Percentiles rank a stretch among this genome's conserved stretches.
These are phyloP conservation scores for Rhagologus leucostigma DNA, from an alignment of 2,113 vertebrate genomes.

Conservation along the genomic window DNA sequence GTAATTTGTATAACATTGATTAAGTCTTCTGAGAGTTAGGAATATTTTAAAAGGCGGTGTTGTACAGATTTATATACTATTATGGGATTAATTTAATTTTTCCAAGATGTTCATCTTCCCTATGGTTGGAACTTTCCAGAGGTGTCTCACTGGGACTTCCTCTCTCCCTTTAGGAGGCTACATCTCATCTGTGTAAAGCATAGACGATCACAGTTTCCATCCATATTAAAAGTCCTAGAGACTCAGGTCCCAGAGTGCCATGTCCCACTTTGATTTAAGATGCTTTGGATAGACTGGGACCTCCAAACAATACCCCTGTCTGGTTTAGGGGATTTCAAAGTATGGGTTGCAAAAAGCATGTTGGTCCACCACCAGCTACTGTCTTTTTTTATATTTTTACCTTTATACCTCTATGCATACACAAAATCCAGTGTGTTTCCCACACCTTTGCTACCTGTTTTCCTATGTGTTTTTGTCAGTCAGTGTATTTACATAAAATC, in stretches of 20 bases:
- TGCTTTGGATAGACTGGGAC: not conserved
- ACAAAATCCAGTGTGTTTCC: not conserved
- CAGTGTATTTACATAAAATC: not conserved
- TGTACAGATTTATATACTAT: slow-evolving; percentile 60
- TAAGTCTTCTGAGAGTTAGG: slow-evolving; percentile 50
- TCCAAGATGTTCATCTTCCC: slow-evolving; percentile 54
- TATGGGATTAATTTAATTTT: slow-evolving; percentile 58
- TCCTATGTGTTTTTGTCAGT: not conserved
- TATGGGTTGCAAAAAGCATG: not conserved
- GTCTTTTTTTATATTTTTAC: not conserved
- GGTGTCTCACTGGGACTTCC: not conserved
- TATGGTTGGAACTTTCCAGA: slow-evolving; percentile 41
- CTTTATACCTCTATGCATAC: not conserved
- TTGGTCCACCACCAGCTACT: not conserved
- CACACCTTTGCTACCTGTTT: not conserved
- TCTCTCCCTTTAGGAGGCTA: not conserved
- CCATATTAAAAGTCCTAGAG: not conserved
- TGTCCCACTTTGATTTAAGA: not conserved
- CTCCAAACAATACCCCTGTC: not conserved
- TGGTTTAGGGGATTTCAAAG: not conserved
- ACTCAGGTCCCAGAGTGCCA: not conserved
- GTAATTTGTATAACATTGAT: slow-evolving; percentile 63
- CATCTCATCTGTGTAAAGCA: not conserved
- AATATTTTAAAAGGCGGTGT: slow-evolving; percentile 58
- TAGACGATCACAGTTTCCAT: not conserved